Evolutionary conservation across 2,113 vertebrate species (phyloP).

Genomic region (Macroglossus sobrinus): DNA sequence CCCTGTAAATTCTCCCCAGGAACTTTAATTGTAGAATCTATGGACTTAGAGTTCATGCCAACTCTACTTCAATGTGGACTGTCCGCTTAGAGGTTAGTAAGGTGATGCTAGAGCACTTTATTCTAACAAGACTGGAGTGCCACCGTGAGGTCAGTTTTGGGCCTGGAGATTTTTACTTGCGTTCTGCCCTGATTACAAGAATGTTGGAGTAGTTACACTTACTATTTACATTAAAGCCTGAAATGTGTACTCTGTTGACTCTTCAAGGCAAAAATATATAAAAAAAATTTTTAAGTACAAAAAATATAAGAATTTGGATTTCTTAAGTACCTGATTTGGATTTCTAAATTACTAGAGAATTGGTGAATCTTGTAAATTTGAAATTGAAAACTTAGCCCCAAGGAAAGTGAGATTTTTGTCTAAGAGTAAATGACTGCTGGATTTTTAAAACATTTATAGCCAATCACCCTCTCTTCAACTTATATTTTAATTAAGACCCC

Average conservation of each 20-base stretch:
- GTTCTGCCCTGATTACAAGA: background rate
- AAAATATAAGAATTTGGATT: slow-evolving; percentile 10
- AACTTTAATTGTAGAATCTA: background rate
- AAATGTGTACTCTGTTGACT: background rate
- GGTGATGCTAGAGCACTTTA: background rate
- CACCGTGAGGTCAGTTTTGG: slow-evolving; percentile 62
- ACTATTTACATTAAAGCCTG: background rate
- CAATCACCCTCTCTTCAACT: background rate
- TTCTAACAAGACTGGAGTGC: slow-evolving; percentile 50
- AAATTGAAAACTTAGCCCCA: background rate
- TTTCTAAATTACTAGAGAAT: background rate
- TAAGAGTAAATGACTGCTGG: background rate
- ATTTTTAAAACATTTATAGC: background rate
- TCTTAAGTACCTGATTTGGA: background rate
- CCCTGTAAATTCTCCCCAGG: background rate
- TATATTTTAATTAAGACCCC: background rate
- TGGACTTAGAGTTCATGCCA: background rate
- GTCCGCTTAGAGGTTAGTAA: background rate
- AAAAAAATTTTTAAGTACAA: background rate
- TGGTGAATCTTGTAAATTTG: background rate
- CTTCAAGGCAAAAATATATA: background rate
- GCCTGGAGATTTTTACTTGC: background rate
- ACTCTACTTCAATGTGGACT: background rate
- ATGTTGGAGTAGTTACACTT: background rate
- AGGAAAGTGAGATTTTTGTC: background rate